Percentiles rank a stretch among this genome's conserved stretches.
phyloP scores from a whole-genome alignment of 1,140 invertebrate species.

The Onthophagus taurus region DNA sequence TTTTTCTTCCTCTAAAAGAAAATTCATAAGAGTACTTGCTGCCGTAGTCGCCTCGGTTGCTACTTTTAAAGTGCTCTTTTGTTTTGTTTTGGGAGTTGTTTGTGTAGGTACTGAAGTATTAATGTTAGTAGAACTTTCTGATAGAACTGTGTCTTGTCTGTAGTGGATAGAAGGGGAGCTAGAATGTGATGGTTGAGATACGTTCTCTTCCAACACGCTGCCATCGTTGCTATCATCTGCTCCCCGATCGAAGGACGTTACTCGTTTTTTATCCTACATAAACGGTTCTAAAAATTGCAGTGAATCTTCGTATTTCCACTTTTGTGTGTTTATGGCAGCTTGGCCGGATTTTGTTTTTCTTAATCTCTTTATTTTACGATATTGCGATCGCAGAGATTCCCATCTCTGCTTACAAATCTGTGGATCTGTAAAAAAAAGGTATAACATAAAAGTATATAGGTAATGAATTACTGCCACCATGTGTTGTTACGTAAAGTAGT shows the following conservation, averaged over 20 bases:
- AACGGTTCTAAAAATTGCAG: too few relatives aligned
- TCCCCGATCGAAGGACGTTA: neutral
- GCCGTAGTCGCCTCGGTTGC: neutral
- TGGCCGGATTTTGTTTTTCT: too few relatives aligned
- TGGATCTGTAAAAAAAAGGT: too few relatives aligned
- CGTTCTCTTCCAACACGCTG: conserved; percentile 1
- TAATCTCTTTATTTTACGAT: too few relatives aligned
- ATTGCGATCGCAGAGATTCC: neutral
- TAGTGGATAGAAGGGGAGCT: neutral
- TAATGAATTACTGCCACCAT: too few relatives aligned
- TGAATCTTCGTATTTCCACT: too few relatives aligned
- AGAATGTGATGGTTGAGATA: neutral
- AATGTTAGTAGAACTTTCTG: too few relatives aligned
- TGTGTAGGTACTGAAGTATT: neutral
- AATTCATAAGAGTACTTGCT: neutral
- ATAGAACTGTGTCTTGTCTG: too few relatives aligned
- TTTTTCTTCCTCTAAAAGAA: conserved; percentile 1
- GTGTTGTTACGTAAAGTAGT: too few relatives aligned
- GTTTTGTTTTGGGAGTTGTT: neutral
- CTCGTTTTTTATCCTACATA: neutral
- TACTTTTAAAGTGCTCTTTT: neutral
- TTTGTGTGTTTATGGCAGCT: too few relatives aligned
- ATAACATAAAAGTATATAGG: too few relatives aligned
- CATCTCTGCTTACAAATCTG: neutral
- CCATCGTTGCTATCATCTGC: neutral